Percentiles rank a stretch among this genome's conserved stretches.
Conservation (phyloP, 2,888 invertebrate species). For the Protophormia terraenovae region DNA sequence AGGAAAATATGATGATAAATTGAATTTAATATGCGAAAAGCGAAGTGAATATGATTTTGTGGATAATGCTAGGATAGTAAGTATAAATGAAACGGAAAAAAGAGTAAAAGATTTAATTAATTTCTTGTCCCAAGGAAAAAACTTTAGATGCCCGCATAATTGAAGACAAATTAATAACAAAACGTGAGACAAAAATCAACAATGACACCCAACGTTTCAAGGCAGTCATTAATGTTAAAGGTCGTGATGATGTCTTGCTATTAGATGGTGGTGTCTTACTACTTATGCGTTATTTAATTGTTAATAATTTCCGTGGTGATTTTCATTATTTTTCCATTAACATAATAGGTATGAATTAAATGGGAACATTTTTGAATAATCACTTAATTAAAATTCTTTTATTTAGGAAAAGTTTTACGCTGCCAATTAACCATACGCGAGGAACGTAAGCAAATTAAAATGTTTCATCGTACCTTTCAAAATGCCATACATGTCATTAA, state of each 20-base stretch:
- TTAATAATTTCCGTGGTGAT: slow-evolving; percentile 74
- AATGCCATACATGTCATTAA: slow-evolving; percentile 72
- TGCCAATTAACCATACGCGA: slow-evolving; percentile 72
- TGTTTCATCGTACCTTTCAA: slow-evolving; percentile 75
- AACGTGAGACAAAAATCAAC: slow-evolving; percentile 75
- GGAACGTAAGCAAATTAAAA: slow-evolving; percentile 73
- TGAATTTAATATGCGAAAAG: slow-evolving; percentile 75
- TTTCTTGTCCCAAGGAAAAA: slow-evolving; percentile 71
- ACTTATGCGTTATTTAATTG: slow-evolving; percentile 75
- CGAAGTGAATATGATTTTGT: slow-evolving; percentile 76
- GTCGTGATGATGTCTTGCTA: slow-evolving; percentile 74
- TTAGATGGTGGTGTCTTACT: slow-evolving; percentile 77
- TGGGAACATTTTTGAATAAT: neutral
- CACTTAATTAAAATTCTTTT: neutral
- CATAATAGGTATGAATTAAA: slow-evolving; percentile 72
- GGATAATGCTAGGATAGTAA: slow-evolving; percentile 73
- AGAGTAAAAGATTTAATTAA: neutral
- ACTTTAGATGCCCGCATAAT: slow-evolving; percentile 73
- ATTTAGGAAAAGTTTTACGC: slow-evolving; percentile 71
- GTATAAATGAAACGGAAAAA: neutral
- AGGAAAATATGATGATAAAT: slow-evolving; percentile 76
- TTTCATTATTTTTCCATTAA: slow-evolving; percentile 76
- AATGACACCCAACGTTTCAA: slow-evolving; percentile 75
- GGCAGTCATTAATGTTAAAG: slow-evolving; percentile 75
- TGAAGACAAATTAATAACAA: slow-evolving; percentile 72